Percentiles rank a stretch among this genome's conserved stretches.
Evolutionary conservation across 2,888 invertebrate genomes (phyloP).

Genomic region (Hydraecia micacea): DNA sequence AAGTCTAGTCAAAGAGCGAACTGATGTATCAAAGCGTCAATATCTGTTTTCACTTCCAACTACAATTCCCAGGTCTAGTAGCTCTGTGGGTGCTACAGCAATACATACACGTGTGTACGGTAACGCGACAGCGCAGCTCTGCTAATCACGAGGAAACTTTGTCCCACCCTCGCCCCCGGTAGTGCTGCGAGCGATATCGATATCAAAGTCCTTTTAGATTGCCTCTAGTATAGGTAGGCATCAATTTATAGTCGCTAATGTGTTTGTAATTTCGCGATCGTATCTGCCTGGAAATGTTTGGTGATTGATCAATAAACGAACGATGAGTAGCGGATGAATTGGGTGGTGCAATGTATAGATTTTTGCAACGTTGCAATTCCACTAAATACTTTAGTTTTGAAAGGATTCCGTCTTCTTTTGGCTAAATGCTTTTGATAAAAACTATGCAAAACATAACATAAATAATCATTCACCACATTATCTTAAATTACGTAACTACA

Average conservation of each 20-base stretch:
- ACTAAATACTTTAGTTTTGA: not conserved
- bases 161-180: slow-evolving; percentile 66
- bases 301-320: slow-evolving; percentile 34
- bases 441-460: not conserved
- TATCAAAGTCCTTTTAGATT: slow-evolving; percentile 50
- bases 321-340: not conserved
- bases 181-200: slow-evolving; percentile 69
- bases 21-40: slow-evolving; percentile 1
- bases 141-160: slow-evolving; percentile 84
- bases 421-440: not conserved
- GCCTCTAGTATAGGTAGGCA: slow-evolving; percentile 24
- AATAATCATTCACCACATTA: not conserved
- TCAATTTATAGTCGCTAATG: slow-evolving; percentile 45
- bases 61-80: slow-evolving; percentile 22
- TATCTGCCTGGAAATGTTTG: slow-evolving; percentile 17
- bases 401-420: not conserved
- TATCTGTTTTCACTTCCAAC: not conserved
- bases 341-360: not conserved
- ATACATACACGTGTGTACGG: slow-evolving; percentile 50
- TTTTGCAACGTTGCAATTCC: not conserved
- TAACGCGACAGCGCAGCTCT: slow-evolving; percentile 70
- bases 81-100: slow-evolving; percentile 5
- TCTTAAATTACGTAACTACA: not conserved
- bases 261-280: slow-evolving; percentile 42
- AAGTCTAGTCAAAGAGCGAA: not conserved